Evolutionary conservation across 23 tunicate species (phyloP).

Genomic region (Halocynthia roretzi): DNA sequence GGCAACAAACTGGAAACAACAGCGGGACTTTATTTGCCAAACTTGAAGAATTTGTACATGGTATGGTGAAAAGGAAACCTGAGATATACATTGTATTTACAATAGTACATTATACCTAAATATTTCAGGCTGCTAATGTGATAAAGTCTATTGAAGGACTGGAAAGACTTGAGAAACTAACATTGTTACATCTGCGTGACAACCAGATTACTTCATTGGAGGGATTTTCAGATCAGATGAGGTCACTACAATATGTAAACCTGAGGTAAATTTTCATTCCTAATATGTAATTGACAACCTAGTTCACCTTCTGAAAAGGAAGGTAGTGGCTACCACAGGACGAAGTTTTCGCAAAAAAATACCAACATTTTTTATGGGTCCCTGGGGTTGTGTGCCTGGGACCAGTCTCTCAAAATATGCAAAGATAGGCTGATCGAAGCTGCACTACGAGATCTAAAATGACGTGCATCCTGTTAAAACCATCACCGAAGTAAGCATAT

Average conservation of each 20-base stretch:
- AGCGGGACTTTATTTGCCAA: slow-evolving; percentile 59
- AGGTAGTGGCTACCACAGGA: too few relatives aligned
- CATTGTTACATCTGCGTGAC: slow-evolving; percentile 69
- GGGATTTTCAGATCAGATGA: slow-evolving; percentile 59
- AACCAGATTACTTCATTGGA: slow-evolving; percentile 61
- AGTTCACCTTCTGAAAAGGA: too few relatives aligned
- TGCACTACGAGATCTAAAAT: too few relatives aligned
- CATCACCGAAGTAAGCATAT: too few relatives aligned
- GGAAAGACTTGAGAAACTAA: slow-evolving; percentile 51
- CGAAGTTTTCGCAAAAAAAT: too few relatives aligned
- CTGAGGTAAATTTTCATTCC: slow-evolving; percentile 46
- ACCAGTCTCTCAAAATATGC: too few relatives aligned
- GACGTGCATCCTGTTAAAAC: too few relatives aligned
- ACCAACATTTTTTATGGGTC: too few relatives aligned
- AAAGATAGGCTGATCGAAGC: too few relatives aligned
- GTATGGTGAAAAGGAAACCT: slow-evolving; percentile 8
- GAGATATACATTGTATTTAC: not conserved
- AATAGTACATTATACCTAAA: not conserved
- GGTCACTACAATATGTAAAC: slow-evolving; percentile 71
- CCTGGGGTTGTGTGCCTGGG: too few relatives aligned
- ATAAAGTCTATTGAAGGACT: slow-evolving; percentile 60
- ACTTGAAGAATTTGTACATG: slow-evolving; percentile 65
- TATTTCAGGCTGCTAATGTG: slow-evolving; percentile 57
- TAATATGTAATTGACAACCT: not conserved
- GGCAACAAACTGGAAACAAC: slow-evolving; percentile 72